Evolutionary conservation across 2,888 invertebrate genomes (phyloP).

Genomic region (Calliphora vomitoria): DNA sequence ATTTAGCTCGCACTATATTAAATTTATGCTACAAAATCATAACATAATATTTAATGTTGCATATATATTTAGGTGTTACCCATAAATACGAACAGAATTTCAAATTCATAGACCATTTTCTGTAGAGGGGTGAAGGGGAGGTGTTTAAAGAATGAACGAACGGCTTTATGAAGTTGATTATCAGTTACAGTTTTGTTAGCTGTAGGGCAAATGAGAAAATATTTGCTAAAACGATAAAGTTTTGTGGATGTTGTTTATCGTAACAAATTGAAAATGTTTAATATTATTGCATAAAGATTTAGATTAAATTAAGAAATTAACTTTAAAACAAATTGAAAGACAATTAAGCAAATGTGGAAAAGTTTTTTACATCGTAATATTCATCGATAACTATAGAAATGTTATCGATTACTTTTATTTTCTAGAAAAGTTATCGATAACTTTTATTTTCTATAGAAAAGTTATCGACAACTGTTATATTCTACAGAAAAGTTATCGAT

Average conservation of each 20-base stretch:
- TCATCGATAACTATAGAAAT: no score
- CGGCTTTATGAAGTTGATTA: background rate
- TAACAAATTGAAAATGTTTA: background rate
- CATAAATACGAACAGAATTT: background rate
- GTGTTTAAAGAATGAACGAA: background rate
- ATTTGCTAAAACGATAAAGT: background rate
- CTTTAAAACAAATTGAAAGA: background rate
- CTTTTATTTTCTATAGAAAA: no score
- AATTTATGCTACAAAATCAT: conserved; percentile 36
- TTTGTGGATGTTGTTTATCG: background rate
- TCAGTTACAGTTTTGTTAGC: background rate
- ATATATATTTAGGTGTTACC: conserved; percentile 23
- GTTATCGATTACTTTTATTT: no score
- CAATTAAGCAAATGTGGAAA: background rate
- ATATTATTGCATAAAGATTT: background rate
- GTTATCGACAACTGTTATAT: no score
- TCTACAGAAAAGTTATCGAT: no score
- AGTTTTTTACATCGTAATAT: no score
- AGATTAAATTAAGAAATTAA: background rate
- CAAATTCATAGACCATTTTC: background rate
- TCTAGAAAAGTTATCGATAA: no score
- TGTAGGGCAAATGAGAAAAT: background rate
- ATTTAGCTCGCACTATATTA: conserved; percentile 40
- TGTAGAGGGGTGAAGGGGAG: background rate
- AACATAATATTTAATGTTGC: conserved; percentile 35